Conservation (phyloP, 2,113 vertebrate genomes). For the Carettochelys insculpta region DNA sequence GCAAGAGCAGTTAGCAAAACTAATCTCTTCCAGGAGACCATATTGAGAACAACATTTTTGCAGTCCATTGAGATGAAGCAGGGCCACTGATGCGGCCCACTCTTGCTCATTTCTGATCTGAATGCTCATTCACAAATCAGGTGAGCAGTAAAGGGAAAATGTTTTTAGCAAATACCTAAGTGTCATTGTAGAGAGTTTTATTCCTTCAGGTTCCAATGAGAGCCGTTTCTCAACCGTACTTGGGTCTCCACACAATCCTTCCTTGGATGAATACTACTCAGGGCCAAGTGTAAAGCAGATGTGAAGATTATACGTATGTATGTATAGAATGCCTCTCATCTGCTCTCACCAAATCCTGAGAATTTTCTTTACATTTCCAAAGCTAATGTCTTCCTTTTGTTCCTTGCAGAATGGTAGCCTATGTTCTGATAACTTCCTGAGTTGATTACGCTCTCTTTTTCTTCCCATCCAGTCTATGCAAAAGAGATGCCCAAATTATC, state of each 20-base stretch:
- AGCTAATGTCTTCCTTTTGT: neutral
- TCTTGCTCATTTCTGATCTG: no score
- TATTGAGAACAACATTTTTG: no score
- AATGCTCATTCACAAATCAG: neutral
- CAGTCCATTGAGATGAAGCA: no score
- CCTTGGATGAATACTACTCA: neutral
- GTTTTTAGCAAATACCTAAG: neutral
- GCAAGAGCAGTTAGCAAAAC: no score
- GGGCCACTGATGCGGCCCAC: no score
- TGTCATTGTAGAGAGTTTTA: neutral
- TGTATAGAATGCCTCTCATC: neutral
- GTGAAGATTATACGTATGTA: fast-evolving
- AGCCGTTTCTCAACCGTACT: neutral
- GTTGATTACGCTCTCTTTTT: neutral
- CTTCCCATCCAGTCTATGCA: neutral
- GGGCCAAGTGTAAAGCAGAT: neutral
- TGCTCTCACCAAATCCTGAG: neutral
- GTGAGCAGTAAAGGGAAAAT: neutral
- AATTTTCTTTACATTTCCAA: neutral
- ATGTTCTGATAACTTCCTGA: neutral
- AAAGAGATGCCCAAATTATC: neutral
- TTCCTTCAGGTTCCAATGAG: neutral
- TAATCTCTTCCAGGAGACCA: no score
- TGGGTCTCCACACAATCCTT: neutral
- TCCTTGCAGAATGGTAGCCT: neutral